Percentiles rank a stretch among this genome's conserved stretches.
phyloP scores from a whole-genome alignment of 2,888 invertebrate genomes.

The Hermaeophaga mercurialis region DNA sequence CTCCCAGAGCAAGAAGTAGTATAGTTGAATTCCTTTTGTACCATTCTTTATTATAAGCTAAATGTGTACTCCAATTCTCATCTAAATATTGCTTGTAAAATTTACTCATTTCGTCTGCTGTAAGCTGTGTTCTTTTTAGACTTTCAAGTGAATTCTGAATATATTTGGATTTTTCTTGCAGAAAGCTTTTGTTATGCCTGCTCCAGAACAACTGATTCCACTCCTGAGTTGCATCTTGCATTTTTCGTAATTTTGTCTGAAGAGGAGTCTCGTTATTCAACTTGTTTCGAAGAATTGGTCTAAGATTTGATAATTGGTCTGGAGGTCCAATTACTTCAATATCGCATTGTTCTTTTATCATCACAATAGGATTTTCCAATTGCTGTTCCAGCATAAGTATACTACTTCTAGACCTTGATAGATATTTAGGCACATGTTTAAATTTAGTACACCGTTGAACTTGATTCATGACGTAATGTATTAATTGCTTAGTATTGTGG shows the following conservation, averaged over 20 bases:
- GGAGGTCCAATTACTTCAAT: conserved; percentile 79
- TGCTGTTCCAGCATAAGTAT: conserved; percentile 33
- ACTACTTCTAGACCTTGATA: not conserved
- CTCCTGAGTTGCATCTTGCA: conserved; percentile 71
- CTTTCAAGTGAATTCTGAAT: conserved; percentile 49
- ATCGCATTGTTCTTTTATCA: conserved; percentile 49
- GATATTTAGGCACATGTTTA: not conserved
- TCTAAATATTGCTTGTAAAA: conserved; percentile 88
- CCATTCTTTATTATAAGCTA: conserved; percentile 82
- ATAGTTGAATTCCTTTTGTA: conserved; percentile 77
- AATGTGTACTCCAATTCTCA: conserved; percentile 77
- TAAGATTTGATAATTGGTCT: conserved; percentile 78
- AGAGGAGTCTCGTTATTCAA: conserved; percentile 68
- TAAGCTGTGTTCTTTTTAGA: conserved; percentile 61
- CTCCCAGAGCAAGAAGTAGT: conserved; percentile 66
- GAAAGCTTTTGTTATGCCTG: conserved; percentile 77
- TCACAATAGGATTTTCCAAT: conserved; percentile 49
- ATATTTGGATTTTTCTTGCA: conserved; percentile 66
- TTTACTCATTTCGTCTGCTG: conserved; percentile 84
- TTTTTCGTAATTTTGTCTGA: conserved; percentile 68
- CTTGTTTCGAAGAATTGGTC: conserved; percentile 71
- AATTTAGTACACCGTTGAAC: conserved; percentile 1
- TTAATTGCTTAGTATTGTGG: no score
- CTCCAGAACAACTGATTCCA: conserved; percentile 90
- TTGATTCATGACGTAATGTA: conserved; percentile 1